Base-by-base conservation (phyloP, 2,113 vertebrate genomes). In the Catharus minimus region DNA sequence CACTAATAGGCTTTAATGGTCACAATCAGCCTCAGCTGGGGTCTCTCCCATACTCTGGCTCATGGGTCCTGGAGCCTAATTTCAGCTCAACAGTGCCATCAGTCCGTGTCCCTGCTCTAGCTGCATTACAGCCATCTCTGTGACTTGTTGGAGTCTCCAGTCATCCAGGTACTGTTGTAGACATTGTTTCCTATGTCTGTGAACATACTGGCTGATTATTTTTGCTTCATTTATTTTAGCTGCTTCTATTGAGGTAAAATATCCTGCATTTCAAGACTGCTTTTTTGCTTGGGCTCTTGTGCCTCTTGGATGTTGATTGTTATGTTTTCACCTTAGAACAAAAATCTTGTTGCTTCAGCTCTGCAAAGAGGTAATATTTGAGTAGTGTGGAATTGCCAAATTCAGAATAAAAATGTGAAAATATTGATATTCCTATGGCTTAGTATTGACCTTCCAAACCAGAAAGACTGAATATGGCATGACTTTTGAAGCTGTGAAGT, bases 151-250 rank as follows among this genome's bases (percentile, higher is more conserved):
- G 57, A 2, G 8, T 75, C 4, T 15, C 18, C 26, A 7, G 1
- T 21, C 23, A 47, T 50, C 2, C 12, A 60, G 62, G 24, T 67
- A 23, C 30, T 57, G 32, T n/a, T 76, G 13, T 2, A 62, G 62
- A 19, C 6, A 26, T 78, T 60, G 36, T 5, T 61, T 82, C 26
- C 21, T 38, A 10, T 21, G 17, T 36, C 38, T 57, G 13, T 50
- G 24, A 44, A 13, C 0, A 2, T 2, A 0, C 0, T 79, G 36
- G 32, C 18, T 55, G 24, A 9, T 56, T 1, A 9, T 26, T 88
- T 82, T 67, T 82, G 15, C 9, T 12, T 56, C n/a, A 17, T 56
- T 86, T 71, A 36, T 52, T 85, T 79, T 41, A 46, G 33, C 27
- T 61, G 2, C 13, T 66, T 76, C 43, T 41, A 2, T 41, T 41